Evolutionary conservation across 2,113 vertebrate genomes (phyloP).

Genomic region (Onychorhynchus coronatus): DNA sequence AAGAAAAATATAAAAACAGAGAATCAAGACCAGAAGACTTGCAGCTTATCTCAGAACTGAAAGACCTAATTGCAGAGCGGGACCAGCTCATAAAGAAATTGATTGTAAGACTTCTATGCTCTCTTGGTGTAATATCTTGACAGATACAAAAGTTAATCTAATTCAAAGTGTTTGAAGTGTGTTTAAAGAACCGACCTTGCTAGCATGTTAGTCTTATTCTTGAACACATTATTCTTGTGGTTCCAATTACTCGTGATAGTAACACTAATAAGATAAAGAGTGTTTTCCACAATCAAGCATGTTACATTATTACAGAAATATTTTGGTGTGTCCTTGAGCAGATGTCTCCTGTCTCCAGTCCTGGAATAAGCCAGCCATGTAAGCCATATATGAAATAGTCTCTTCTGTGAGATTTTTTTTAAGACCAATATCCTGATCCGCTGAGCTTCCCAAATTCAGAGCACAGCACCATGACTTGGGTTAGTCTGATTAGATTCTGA

Average conservation of each 20-base stretch:
- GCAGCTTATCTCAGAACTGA: slow-evolving; percentile 94
- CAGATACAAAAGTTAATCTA: neutral
- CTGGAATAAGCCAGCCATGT: neutral
- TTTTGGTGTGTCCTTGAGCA: neutral
- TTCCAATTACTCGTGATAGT: neutral
- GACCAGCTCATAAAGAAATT: slow-evolving; percentile 97
- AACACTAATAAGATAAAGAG: neutral
- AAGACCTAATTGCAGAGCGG: slow-evolving; percentile 93
- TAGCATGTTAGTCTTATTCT: neutral
- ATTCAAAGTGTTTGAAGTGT: neutral
- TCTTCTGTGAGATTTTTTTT: neutral
- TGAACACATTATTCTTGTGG: neutral
- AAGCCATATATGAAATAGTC: neutral
- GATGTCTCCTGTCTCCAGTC: neutral
- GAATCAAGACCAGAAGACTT: slow-evolving; percentile 95
- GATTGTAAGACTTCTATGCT: slow-evolving; percentile 83
- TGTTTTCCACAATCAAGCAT: neutral
- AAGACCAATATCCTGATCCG: neutral
- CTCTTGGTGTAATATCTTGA: slow-evolving; percentile 17
- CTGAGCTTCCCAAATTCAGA: neutral
- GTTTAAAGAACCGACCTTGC: neutral
- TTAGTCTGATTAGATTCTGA: neutral
- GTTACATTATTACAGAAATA: neutral
- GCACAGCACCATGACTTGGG: neutral
- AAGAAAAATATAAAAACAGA: slow-evolving; percentile 93